Base-by-base conservation (phyloP, 2,797 vertebrate genomes). In the Agapornis canus region DNA sequence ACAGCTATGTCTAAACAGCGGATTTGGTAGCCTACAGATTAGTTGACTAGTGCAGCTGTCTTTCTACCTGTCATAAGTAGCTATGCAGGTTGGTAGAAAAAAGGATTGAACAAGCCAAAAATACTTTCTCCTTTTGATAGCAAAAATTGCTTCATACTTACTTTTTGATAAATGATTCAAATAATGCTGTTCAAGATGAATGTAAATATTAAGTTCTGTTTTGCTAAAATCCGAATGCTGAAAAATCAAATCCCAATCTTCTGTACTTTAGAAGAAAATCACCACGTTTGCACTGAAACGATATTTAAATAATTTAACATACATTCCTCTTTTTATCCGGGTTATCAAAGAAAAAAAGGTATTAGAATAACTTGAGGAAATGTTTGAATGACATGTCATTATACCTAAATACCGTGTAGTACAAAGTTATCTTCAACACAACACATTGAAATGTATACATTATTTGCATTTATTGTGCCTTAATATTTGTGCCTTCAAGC, bases 391-490 rank as follows among this genome's bases (percentile, higher is more conserved):
- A 95, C 94, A 86, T 94, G 89, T 95, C 91, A 85, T 96, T 95
- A 93, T 92, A 88, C 92, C 54, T 93, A 93, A 96, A 93, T 92
- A 39, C 88, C 5, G 2, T 54, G 85, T 94, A 95, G 51, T 76
- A 92, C 81, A 96, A 95, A 95, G 87, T 96, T 97, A 95, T 95
- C 91, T 95, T 77, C 94, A 78, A 59, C 80, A 82, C 87, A 95
- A 61, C 96, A 97, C 95, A 97, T 96, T 86, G 96, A 96, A 94
- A 96, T 49, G 75, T 96, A 96, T 94, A 86, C 82, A 37, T 93
- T 97, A 96, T 97, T 95, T 95, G 91, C 95, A 96, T 97, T 96
- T 96, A 92, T 94, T 96, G 95, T 98, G 98, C 98, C 98, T 98
- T 98, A 97, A 94, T 84, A 96, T 94, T 96, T 95, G 95, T 97